A percentile compares a stretch with the other conserved stretches of the same genome.
These are phyloP conservation scores for Cerceris rybyensis DNA, from an alignment of 2,888 invertebrate genomes.

Conservation along the genomic window DNA sequence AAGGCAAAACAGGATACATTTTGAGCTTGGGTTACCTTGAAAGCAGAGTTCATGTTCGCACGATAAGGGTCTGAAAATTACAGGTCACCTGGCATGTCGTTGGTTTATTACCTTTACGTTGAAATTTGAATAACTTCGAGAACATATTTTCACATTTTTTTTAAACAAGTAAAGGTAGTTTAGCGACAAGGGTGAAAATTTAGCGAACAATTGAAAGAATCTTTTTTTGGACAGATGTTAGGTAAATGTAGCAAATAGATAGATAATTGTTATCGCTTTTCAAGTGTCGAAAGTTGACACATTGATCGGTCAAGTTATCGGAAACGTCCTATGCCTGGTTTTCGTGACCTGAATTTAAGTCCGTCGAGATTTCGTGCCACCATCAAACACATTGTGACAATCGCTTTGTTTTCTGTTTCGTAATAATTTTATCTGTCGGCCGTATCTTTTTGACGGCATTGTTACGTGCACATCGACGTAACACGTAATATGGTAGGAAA, in stretches of 20 bases:
- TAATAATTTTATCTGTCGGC: slow-evolving; percentile 42
- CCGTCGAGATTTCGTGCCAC: slow-evolving; percentile 37
- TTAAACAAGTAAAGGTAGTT: no score
- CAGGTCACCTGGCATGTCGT: slow-evolving; percentile 6
- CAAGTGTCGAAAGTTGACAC: slow-evolving; percentile 51
- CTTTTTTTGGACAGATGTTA: no score
- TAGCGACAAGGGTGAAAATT: background rate
- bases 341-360: slow-evolving; percentile 57
- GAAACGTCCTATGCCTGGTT: slow-evolving; percentile 34
- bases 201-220: background rate
- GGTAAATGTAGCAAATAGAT: background rate
- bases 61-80: slow-evolving; percentile 48
- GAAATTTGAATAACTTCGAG: slow-evolving; percentile 17
- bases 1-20: slow-evolving; percentile 45
- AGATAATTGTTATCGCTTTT: slow-evolving; percentile 12
- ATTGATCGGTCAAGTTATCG: slow-evolving; percentile 45
- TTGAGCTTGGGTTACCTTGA: slow-evolving; percentile 50
- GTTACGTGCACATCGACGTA: slow-evolving; percentile 20
- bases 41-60: slow-evolving; percentile 26
- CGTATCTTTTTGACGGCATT: slow-evolving; percentile 19
- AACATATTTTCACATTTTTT: no score
- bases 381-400: slow-evolving; percentile 16
- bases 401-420: slow-evolving; percentile 50
- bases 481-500: slow-evolving; percentile 5
- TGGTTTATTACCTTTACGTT: slow-evolving; percentile 15